These are phyloP conservation scores for Simalia tracyae DNA, from an alignment of 2,797 vertebrate species.

Conservation along the genomic window DNA sequence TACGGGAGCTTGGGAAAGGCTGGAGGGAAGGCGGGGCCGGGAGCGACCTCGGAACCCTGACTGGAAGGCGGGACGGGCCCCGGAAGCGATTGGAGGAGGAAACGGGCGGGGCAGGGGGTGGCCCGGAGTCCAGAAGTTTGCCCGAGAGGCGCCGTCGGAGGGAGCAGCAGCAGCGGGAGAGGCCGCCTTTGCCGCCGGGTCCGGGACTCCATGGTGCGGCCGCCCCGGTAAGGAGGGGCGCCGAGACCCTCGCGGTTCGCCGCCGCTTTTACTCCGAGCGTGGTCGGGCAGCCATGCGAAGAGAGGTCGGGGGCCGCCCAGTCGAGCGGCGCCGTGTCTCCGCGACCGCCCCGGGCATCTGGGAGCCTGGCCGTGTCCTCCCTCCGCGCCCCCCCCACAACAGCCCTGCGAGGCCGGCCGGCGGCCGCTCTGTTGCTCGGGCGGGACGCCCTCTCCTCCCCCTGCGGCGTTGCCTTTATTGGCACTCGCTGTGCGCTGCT, in stretches of 20 bases:
- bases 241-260: no score
- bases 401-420: neutral
- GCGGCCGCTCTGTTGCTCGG: no score
- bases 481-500: no score
- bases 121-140: neutral
- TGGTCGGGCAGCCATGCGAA: neutral
- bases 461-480: fast-evolving
- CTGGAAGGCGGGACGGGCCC: neutral
- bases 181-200: constrained; percentile 66
- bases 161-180: constrained; percentile 3
- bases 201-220: constrained; percentile 77
- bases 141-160: constrained; percentile 15
- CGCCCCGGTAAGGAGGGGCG: constrained; percentile 20
- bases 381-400: no score
- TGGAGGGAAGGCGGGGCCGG: neutral
- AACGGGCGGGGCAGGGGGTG: neutral
- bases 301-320: no score
- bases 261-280: neutral
- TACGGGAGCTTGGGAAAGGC: neutral
- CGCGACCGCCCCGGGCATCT: neutral
- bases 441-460: neutral
- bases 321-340: neutral
- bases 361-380: neutral
- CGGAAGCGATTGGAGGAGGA: neutral
- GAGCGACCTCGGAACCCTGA: neutral